Conservation (phyloP, 1,140 invertebrate species). For the Eueides isabella region DNA sequence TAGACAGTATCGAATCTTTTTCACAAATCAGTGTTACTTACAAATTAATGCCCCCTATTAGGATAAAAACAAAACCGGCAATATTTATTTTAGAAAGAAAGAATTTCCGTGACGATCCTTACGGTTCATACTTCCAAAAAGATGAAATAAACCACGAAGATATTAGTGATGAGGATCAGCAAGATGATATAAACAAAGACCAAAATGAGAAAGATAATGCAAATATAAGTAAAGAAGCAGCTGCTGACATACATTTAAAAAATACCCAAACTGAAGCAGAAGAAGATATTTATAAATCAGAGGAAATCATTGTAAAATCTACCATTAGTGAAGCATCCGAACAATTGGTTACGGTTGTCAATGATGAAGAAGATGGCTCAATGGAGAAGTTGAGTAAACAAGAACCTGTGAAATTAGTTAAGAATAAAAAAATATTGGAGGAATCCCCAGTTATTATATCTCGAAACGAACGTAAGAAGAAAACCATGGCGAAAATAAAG, state of each 20-base stretch:
- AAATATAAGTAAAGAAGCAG: constrained; percentile 26
- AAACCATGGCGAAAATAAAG: constrained; percentile 73
- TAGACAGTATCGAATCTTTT: constrained; percentile 91
- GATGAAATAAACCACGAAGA: constrained; percentile 21
- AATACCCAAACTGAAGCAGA: constrained; percentile 13
- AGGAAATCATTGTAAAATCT: constrained; percentile 20
- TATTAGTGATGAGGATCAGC: not conserved
- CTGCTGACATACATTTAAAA: constrained; percentile 11
- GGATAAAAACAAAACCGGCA: constrained; percentile 90
- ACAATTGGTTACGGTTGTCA: constrained; percentile 24
- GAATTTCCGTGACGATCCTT: constrained; percentile 58
- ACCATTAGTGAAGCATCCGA: constrained; percentile 5
- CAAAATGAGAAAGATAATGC: constrained; percentile 17
- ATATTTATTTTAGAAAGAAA: constrained; percentile 89
- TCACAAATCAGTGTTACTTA: constrained; percentile 91
- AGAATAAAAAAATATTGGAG: constrained; percentile 60
- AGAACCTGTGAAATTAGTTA: constrained; percentile 39
- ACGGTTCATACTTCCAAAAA: constrained; percentile 27
- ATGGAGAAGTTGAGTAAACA: not conserved
- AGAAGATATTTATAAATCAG: not conserved
- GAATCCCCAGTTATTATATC: constrained; percentile 45
- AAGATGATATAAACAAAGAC: constrained; percentile 40
- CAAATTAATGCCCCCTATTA: constrained; percentile 88
- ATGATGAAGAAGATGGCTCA: not conserved
- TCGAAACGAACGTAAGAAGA: constrained; percentile 65